A percentile compares a stretch with the other conserved stretches of the same genome.
Evolutionary conservation across 2,888 invertebrate genomes (phyloP).

Genomic region (Xestia xanthographa): DNA sequence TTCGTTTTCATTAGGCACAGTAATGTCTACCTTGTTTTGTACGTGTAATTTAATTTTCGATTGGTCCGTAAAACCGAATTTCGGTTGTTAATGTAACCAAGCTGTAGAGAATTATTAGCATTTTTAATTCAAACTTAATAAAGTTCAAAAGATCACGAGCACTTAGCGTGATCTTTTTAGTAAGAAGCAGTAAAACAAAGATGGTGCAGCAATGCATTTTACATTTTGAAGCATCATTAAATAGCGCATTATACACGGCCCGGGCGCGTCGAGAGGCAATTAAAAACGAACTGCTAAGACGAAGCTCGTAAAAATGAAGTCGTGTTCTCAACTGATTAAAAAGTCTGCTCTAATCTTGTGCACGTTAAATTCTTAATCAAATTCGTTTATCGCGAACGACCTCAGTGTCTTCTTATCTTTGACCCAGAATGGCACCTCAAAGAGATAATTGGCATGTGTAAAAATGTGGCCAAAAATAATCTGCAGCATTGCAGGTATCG

Average conservation of each 20-base stretch:
- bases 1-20: constrained; percentile 35
- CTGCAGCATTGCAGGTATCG: constrained; percentile 27
- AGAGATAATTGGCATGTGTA: constrained; percentile 58
- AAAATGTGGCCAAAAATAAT: constrained; percentile 26
- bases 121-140: constrained; percentile 37
- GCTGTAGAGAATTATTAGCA: not conserved
- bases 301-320: constrained; percentile 87
- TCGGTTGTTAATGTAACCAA: not conserved
- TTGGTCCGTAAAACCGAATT: not conserved
- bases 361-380: constrained; percentile 82
- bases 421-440: constrained; percentile 59
- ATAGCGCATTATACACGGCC: constrained; percentile 87
- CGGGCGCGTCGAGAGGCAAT: constrained; percentile 86
- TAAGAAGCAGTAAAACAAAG: constrained; percentile 83
- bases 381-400: constrained; percentile 76
- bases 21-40: constrained; percentile 14
- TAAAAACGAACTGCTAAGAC: constrained; percentile 89
- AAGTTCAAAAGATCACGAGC: constrained; percentile 30
- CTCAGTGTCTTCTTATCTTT: constrained; percentile 72
- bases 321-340: constrained; percentile 89
- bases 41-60: not conserved
- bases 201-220: constrained; percentile 89
- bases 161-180: constrained; percentile 74
- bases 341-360: constrained; percentile 83
- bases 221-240: constrained; percentile 90